Evolutionary conservation across 2,797 vertebrate species (phyloP), one percentile per base, ranked within the genome.

Genomic region (Acanthiza pusilla): DNA sequence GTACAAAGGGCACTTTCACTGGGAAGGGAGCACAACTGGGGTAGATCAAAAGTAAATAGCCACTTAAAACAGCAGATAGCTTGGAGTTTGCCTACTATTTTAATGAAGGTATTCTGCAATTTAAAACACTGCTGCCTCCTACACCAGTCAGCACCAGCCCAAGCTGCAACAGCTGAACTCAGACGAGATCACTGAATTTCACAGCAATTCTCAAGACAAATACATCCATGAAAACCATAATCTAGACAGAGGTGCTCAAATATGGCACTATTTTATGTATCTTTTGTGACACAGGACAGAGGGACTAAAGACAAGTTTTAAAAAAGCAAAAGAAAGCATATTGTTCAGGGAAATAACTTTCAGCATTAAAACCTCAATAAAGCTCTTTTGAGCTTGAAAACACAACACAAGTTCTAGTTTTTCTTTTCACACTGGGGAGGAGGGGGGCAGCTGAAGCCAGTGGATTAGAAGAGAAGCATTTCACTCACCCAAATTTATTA

Each of bases 401-500:
- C 15, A 55, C 6, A 5, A 61, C 0, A 0, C 0, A 9, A 84
- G 42, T 7, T 71, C 62, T 70, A 11, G 0, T 17, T 88, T 87
- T 72, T 23, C 36, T 63, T 71, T 66, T 20, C 62, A 66, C 10
- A 5, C 3, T 3, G 20, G 10, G 29, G 30, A 25, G 3, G 34
- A 11, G 12, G 29, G 32, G 47, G 18, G 9, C 26, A 95, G 40
- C 43, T 60, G 73, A 62, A 77, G 26, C 4, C 6, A 29, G 32
- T 3, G 38, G 55, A 38, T 34, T 3, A 36, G 45, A 51, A 42
- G 22, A 94, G 54, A 34, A 95, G 71, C 45, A 30, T 47, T 65
- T 34, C 13, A 97, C 99, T 98, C 91, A 99, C 99, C 98, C 98
- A 34, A 98, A 98, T 97, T 97, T 98, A 61, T 62, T 97, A 95